Percentiles rank a stretch among this genome's conserved stretches.
Conservation (phyloP, 2,113 vertebrate genomes). For the Pyrgilauda ruficollis region DNA sequence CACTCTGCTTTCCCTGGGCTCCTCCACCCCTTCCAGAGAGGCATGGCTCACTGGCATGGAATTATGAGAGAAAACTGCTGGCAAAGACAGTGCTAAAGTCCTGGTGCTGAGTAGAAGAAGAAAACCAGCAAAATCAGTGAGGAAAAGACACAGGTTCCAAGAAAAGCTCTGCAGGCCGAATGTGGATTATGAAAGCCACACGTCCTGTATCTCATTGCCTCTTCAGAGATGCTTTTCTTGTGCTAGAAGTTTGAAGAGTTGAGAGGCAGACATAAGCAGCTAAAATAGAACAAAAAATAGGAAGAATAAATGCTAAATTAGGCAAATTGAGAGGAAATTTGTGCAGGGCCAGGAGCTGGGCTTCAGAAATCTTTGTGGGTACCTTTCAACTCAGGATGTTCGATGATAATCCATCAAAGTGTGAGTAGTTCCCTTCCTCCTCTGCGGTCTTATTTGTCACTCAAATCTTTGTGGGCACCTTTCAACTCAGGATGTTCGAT, state of each 20-base stretch:
- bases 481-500: not conserved
- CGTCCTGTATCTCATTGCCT: not conserved
- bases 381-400: not conserved
- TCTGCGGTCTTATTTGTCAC: not conserved
- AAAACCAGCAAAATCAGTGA: not conserved
- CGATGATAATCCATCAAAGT: accelerated
- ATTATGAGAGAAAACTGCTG: not conserved
- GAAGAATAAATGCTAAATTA: not conserved
- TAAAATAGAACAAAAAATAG: not conserved
- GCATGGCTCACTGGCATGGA: not conserved
- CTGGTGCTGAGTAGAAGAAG: not conserved
- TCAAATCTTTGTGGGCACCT: not conserved
- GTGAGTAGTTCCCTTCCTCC: not conserved
- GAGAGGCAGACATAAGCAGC: not conserved
- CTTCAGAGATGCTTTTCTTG: not conserved
- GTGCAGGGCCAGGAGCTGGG: not conserved
- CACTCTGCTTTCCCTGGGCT: not conserved
- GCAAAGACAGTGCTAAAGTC: not conserved
- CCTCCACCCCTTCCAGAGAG: not conserved
- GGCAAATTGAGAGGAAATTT: not conserved
- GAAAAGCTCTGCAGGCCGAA: not conserved
- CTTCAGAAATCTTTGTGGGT: not conserved
- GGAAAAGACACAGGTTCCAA: not conserved
- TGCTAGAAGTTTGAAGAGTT: not conserved
- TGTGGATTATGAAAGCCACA: not conserved